A percentile compares a stretch with the other conserved stretches of the same genome.
These are phyloP conservation scores for Triplophysa rosa DNA, from an alignment of 2,113 vertebrate species.

Conservation along the genomic window DNA sequence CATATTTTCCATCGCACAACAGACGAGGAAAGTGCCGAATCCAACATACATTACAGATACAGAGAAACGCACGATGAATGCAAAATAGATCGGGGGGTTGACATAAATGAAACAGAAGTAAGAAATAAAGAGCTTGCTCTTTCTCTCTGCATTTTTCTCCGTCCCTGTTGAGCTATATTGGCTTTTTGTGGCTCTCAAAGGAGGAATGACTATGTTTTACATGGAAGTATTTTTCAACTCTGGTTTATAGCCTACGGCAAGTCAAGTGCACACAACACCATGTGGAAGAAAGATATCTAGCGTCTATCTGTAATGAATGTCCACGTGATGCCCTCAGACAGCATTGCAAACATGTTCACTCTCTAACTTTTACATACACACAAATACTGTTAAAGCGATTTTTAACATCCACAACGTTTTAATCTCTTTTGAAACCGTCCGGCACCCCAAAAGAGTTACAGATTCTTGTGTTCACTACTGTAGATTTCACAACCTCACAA, in stretches of 20 bases:
- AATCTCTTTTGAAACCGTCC: not conserved
- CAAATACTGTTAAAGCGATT: not conserved
- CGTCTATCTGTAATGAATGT: constrained; percentile 21
- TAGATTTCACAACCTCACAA: not conserved
- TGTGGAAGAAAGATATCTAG: constrained; percentile 21
- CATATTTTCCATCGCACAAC: not conserved
- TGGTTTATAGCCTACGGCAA: constrained; percentile 24
- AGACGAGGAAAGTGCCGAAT: not conserved
- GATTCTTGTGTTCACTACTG: not conserved
- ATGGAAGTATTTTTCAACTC: constrained; percentile 11
- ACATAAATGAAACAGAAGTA: constrained; percentile 17
- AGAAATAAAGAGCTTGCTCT: not conserved
- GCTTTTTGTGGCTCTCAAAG: constrained; percentile 26
- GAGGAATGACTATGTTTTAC: constrained; percentile 29
- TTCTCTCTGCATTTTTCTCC: not conserved
- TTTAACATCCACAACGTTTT: not conserved
- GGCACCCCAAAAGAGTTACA: not conserved
- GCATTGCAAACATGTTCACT: not conserved
- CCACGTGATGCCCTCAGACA: constrained; percentile 18
- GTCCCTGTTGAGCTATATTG: constrained; percentile 8
- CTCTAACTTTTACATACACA: not conserved
- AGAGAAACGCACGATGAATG: not conserved
- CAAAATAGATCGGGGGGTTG: not conserved
- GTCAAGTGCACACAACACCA: constrained; percentile 7
- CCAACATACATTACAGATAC: not conserved